Evolutionary conservation across 2,888 invertebrate genomes (phyloP), one percentile per base, ranked within the genome.

Genomic region (Scrobipalpa atriplicella): DNA sequence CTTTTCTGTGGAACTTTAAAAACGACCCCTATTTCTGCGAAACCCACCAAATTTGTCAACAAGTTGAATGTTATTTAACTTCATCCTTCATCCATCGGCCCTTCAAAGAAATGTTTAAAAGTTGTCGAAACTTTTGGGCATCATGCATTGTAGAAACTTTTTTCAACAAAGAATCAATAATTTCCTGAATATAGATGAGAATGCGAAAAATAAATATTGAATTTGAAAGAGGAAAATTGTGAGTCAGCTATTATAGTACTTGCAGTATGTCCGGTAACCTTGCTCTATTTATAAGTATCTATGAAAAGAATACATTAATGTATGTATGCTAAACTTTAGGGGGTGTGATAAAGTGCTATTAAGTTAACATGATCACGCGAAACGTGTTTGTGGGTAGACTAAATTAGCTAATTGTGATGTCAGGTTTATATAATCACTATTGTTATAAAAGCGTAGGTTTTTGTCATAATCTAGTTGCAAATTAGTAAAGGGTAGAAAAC

Each of bases 111-210:
- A 21, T 56, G 54, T 29, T 56, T 21, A 56, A 56, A 56, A 56
- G 29, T 56, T 56, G 54, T 21, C 54, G 10, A 21, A 54, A 56
- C 11, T 56, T 56, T 13, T 56, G 21, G 21, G 19, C 19, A 39
- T 21, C 61, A 62, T 19, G 61, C 61, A 19, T 39, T 16, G 38
- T 38, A 13, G n/a, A 13, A 19, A 62, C 38, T 62, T 62, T 41
- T 62, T 19, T 1, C 18, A 21, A 62, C 36, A 62, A 43, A 62
- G 41, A 62, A 62, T 62, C 61, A 62, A 62, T 43, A 62, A 19
- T 62, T 62, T 39, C 11, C 43, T 41, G 41, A 62, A 62, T 62
- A 62, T 41, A 62, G 18, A 62, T 62, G 61, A 62, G 41, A 21
- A 56, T 21, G 5, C 11, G 54, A 21, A 56, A 56, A 13, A 2